These are phyloP conservation scores for Ethmia dodecea DNA, from an alignment of 2,888 invertebrate species.

Conservation along the genomic window DNA sequence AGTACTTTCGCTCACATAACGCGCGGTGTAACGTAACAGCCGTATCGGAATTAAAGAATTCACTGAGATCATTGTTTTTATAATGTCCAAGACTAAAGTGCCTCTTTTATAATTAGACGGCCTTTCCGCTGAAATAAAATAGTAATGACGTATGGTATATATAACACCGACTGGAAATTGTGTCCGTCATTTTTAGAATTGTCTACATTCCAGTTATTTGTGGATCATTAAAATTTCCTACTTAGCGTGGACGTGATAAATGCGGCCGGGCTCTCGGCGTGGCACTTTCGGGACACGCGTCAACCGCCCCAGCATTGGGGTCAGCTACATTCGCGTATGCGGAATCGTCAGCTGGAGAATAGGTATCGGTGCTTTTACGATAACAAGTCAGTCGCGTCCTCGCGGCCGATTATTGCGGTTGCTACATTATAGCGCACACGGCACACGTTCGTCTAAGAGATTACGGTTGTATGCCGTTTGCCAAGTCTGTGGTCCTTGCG, in stretches of 20 bases:
- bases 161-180: slow-evolving; percentile 5
- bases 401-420: slow-evolving; percentile 72
- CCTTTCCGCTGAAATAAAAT: too few species aligned
- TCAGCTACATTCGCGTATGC: slow-evolving; percentile 54
- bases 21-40: too few species aligned
- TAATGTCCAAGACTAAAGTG: too few species aligned
- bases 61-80: too few species aligned
- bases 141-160: too few species aligned
- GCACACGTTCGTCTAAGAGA: too few species aligned
- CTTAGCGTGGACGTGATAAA: slow-evolving; percentile 34
- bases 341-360: slow-evolving; percentile 57
- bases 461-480: neutral
- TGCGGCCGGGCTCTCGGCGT: slow-evolving; percentile 33
- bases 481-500: slow-evolving; percentile 26
- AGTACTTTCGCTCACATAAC: too few species aligned
- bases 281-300: slow-evolving; percentile 57
- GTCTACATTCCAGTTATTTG: slow-evolving; percentile 18
- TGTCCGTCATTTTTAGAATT: slow-evolving; percentile 5
- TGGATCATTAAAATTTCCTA: slow-evolving; percentile 14
- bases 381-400: slow-evolving; percentile 71
- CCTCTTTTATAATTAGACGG: too few species aligned
- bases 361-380: slow-evolving; percentile 48
- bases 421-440: slow-evolving; percentile 26
- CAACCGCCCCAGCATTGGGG: slow-evolving; percentile 60
- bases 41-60: too few species aligned